Percentiles rank a stretch among this genome's conserved stretches.
phyloP scores from a whole-genome alignment of 2,888 invertebrate species.

The Galerucella pusilla region DNA sequence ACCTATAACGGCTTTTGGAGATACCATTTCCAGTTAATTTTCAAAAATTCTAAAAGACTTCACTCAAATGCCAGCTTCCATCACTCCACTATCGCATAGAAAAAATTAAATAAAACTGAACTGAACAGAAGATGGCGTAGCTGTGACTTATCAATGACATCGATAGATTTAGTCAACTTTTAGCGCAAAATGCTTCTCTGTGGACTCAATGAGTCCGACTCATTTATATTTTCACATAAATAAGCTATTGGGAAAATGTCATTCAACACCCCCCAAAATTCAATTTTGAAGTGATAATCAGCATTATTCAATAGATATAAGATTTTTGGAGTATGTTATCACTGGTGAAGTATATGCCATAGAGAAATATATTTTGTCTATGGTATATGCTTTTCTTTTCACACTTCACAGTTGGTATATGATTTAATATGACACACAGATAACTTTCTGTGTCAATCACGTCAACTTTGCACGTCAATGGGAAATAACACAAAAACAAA shows the following conservation, averaged over 20 bases:
- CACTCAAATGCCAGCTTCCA: slow-evolving; percentile 49
- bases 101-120: slow-evolving; percentile 1
- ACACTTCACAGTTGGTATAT: no score
- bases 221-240: neutral
- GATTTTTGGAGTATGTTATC: neutral
- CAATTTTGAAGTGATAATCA: neutral
- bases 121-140: slow-evolving; percentile 8
- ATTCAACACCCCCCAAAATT: neutral
- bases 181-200: neutral
- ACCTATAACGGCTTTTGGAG: slow-evolving; percentile 80
- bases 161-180: neutral
- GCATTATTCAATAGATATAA: neutral
- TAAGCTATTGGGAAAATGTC: neutral
- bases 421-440: no score
- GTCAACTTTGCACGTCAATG: no score
- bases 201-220: neutral
- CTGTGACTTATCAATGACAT: neutral
- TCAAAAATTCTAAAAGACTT: slow-evolving; percentile 38
- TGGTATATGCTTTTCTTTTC: no score
- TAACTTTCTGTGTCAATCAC: no score
- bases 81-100: slow-evolving; percentile 42
- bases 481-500: neutral
- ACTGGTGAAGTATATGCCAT: no score
- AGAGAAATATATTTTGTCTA: no score
- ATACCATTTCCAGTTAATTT: slow-evolving; percentile 69